Evolutionary conservation across 2,888 invertebrate species (phyloP).

Genomic region (Apamea sordens): DNA sequence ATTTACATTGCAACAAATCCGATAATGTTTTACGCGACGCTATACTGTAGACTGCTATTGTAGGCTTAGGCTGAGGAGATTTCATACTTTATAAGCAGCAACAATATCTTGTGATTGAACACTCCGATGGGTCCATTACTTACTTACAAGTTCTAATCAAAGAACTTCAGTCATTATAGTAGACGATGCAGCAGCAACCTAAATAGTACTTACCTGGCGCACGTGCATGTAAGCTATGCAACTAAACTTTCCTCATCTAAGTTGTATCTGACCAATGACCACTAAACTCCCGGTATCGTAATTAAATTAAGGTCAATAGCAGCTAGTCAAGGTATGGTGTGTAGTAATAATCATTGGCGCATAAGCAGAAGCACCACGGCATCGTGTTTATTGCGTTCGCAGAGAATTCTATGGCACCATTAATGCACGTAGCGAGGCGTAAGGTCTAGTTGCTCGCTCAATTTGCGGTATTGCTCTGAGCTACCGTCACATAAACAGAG

Average conservation of each 20-base stretch:
- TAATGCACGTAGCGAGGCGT: slow-evolving; percentile 66
- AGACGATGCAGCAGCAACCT: slow-evolving; percentile 15
- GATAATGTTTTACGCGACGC: neutral
- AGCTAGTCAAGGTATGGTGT: slow-evolving; percentile 38
- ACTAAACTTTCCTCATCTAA: slow-evolving; percentile 43
- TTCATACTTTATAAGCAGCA: neutral
- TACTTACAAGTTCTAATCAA: neutral
- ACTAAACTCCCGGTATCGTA: slow-evolving; percentile 20
- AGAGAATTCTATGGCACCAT: slow-evolving; percentile 66
- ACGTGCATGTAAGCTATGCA: slow-evolving; percentile 29
- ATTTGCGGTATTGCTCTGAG: slow-evolving; percentile 71
- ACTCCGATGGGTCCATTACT: neutral
- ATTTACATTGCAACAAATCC: slow-evolving; percentile 34
- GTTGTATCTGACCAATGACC: slow-evolving; percentile 33
- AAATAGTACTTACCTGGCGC: slow-evolving; percentile 24
- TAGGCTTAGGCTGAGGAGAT: neutral
- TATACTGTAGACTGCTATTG: neutral
- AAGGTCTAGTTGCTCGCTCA: slow-evolving; percentile 69
- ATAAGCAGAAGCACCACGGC: slow-evolving; percentile 55
- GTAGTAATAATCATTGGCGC: slow-evolving; percentile 63
- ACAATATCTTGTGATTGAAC: neutral
- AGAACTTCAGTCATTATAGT: slow-evolving; percentile 34
- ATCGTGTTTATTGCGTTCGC: slow-evolving; percentile 61
- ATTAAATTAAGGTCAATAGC: slow-evolving; percentile 47
- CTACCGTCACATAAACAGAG: slow-evolving; percentile 68